These are phyloP conservation scores for Crax fasciolata DNA, from an alignment of 2,797 vertebrate species.

Conservation along the genomic window DNA sequence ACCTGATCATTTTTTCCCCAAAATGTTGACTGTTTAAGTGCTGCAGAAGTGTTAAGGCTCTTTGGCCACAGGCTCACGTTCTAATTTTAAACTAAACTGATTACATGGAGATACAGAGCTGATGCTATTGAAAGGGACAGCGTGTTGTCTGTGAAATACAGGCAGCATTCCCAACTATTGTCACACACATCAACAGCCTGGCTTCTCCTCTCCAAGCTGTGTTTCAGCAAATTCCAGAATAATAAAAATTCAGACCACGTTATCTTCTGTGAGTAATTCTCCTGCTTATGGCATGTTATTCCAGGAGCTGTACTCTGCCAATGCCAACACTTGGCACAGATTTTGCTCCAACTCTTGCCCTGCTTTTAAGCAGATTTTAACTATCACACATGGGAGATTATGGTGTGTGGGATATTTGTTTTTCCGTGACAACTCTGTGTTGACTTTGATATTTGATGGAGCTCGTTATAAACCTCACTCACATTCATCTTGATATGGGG, in stretches of 20 bases:
- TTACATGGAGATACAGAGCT: slow-evolving; percentile 20
- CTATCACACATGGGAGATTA: slow-evolving; percentile 17
- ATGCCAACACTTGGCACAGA: slow-evolving; percentile 48
- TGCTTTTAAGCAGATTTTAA: slow-evolving; percentile 65
- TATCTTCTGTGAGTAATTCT: slow-evolving; percentile 51
- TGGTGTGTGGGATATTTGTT: slow-evolving; percentile 9
- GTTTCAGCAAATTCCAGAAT: slow-evolving; percentile 40
- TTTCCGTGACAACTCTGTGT: background rate
- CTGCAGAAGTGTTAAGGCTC: slow-evolving; percentile 11
- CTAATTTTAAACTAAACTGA: slow-evolving; percentile 42
- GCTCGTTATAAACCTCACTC: background rate
- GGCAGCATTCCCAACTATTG: background rate
- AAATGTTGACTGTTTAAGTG: slow-evolving; percentile 61
- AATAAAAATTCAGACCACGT: slow-evolving; percentile 55
- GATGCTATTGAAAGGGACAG: slow-evolving; percentile 27
- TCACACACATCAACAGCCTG: slow-evolving; percentile 34
- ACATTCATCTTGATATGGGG: background rate
- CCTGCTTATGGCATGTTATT: slow-evolving; percentile 65
- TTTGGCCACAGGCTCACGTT: slow-evolving; percentile 31
- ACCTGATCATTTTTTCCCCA: background rate
- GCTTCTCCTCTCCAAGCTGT: slow-evolving; percentile 38
- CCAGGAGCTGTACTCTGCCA: slow-evolving; percentile 51
- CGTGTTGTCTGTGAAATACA: slow-evolving; percentile 37
- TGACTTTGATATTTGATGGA: slow-evolving; percentile 47
- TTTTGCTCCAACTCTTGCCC: slow-evolving; percentile 41